A percentile compares a stretch with the other conserved stretches of the same genome.
These are phyloP conservation scores for Pogonomyrmex barbatus DNA, from an alignment of 1,140 invertebrate species.

Conservation along the genomic window DNA sequence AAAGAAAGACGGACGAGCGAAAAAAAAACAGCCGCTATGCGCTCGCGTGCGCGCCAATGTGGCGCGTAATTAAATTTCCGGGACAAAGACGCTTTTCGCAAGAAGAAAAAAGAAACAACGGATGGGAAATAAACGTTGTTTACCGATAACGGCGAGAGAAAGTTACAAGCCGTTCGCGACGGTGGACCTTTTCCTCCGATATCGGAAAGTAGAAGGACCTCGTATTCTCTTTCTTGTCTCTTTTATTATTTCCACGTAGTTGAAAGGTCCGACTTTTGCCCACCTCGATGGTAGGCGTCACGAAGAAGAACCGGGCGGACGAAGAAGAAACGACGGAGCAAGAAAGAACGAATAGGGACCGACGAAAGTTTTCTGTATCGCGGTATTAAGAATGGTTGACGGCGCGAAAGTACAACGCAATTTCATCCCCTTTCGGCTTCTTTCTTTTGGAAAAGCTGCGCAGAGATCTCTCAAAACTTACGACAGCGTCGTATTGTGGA, in stretches of 20 bases:
- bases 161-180: conserved; percentile 57
- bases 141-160: conserved; percentile 72
- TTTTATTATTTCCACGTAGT: conserved; percentile 75
- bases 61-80: conserved; percentile 63
- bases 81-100: conserved; percentile 36
- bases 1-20: conserved; percentile 10
- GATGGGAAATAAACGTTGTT: conserved; percentile 66
- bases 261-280: conserved; percentile 53
- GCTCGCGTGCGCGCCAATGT: conserved; percentile 35
- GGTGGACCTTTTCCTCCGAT: conserved; percentile 34
- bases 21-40: conserved; percentile 28
- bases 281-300: conserved; percentile 48
- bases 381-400: conserved; percentile 66
- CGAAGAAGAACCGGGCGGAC: neutral
- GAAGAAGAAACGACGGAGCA: neutral
- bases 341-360: conserved; percentile 44
- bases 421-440: conserved; percentile 52
- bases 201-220: conserved; percentile 64
- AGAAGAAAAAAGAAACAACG: conserved; percentile 49
- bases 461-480: conserved; percentile 45
- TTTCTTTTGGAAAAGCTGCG: conserved; percentile 26
- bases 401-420: conserved; percentile 69
- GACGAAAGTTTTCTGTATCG: conserved; percentile 64
- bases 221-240: conserved; percentile 48
- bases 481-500: conserved; percentile 40